Conservation (phyloP, 1,140 invertebrate species). For the Rhyzopertha dominica region DNA sequence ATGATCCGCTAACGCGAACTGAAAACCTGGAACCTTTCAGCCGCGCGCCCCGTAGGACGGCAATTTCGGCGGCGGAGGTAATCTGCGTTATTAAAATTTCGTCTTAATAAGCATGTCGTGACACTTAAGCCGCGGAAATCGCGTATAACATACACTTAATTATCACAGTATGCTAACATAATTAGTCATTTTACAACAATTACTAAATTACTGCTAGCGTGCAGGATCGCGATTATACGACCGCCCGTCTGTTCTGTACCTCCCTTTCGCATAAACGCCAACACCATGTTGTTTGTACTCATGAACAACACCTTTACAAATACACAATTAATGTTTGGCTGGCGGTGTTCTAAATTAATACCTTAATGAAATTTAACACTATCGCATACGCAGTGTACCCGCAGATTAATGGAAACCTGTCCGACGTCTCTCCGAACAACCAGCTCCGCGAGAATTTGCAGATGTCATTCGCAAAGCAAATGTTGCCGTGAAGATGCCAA, state of each 20-base stretch:
- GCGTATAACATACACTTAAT: slow-evolving; percentile 16
- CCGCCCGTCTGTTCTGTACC: too few species aligned
- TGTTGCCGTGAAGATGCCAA: too few species aligned
- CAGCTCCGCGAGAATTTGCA: too few species aligned
- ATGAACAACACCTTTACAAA: not conserved
- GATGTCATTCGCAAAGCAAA: too few species aligned
- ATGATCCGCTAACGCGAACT: too few species aligned
- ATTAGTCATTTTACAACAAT: slow-evolving; percentile 18
- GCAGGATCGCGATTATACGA: slow-evolving; percentile 17
- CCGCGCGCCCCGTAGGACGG: too few species aligned
- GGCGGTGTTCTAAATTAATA: not conserved
- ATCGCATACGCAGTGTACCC: not conserved
- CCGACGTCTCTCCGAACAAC: too few species aligned
- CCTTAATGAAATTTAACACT: not conserved
- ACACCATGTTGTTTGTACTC: not conserved
- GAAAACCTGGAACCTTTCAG: too few species aligned
- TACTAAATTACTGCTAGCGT: slow-evolving; percentile 22
- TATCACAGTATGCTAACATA: slow-evolving; percentile 12
- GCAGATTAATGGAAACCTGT: not conserved
- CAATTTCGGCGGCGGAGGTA: too few species aligned
- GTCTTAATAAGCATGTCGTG: slow-evolving; percentile 18
- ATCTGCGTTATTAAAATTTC: slow-evolving; percentile 17
- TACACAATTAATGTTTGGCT: not conserved
- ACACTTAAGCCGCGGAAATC: slow-evolving; percentile 13
- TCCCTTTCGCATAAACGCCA: slow-evolving; percentile 17